Base-by-base conservation (phyloP, 2,888 invertebrate genomes). In the Aricia artaxerxes region DNA sequence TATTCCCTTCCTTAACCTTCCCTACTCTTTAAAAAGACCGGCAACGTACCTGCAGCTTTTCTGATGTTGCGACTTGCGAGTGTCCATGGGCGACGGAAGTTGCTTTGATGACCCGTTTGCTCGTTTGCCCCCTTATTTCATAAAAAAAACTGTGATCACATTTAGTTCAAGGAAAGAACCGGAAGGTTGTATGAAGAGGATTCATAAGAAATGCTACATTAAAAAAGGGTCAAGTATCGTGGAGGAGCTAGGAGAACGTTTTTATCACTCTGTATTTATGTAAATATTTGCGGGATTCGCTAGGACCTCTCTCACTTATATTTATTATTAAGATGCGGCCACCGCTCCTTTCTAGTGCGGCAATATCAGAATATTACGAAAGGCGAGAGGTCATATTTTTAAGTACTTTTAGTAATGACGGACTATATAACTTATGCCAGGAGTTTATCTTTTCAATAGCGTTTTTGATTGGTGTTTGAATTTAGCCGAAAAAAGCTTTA, bases 151-250 rank as follows among this genome's bases (percentile, higher is more conserved):
- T 24, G 24, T 24, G 24, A 24, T 73, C 44, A 73, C 24, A 73
- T 73, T 73, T 44, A 24, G 73, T 73, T 73, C 24, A 73, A 44
- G 44, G 44, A 2, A 73, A 73, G 16, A 69, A 69, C 35, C 69
- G 73, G 24, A 44, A 44, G 73, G 44, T 31, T 64, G 64, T 64
- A 64, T 64, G 31, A 69, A 73, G 73, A 73, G 73, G 73, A 73
- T 73, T 73, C 73, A n/a, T 73, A 73, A 73, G 13, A 73, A 73
- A 73, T 44, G 73, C 73, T 40, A 73, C 73, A 73, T 73, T 73
- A 73, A 73, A 73, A 73, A 73, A 73, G 73, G 73, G 73, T 44
- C 73, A 73, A 73, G 73, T 73, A 44, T 73, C 73, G 73, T 44
- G 44, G 44, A 73, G 73, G 44, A 73, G 73, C 40, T 73, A 73